phyloP scores from a whole-genome alignment of 2,888 invertebrate genomes.

The Calliopum simillimum region DNA sequence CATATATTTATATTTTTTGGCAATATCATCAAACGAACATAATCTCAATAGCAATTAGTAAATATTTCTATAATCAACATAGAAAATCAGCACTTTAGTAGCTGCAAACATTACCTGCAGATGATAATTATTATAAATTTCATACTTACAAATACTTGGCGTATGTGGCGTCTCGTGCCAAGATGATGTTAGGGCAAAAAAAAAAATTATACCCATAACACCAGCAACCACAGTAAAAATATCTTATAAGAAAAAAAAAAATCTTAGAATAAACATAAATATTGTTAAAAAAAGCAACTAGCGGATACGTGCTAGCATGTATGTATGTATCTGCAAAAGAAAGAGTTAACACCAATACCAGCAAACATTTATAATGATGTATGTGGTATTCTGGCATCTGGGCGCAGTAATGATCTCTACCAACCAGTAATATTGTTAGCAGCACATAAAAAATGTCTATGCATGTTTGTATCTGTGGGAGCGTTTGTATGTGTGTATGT shows the following conservation, averaged over 20 bases:
- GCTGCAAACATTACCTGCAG: too few species aligned
- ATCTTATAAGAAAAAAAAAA: too few species aligned
- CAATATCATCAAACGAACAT: too few species aligned
- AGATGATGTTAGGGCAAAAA: too few species aligned
- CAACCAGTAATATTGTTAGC: constrained; percentile 3
- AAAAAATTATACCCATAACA: neutral
- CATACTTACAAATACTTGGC: too few species aligned
- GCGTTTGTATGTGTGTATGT: constrained; percentile 21
- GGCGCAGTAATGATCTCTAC: constrained; percentile 9
- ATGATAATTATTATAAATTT: too few species aligned
- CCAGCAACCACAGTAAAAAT: too few species aligned
- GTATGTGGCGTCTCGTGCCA: neutral
- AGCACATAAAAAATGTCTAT: constrained; percentile 13
- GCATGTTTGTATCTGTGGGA: constrained; percentile 22
- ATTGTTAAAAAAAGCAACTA: neutral
- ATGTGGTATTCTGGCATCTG: neutral
- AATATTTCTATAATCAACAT: too few species aligned
- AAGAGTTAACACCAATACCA: neutral
- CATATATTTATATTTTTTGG: too few species aligned
- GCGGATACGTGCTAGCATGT: neutral
- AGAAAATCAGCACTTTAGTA: too few species aligned
- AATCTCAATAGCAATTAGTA: too few species aligned
- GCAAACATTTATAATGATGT: neutral
- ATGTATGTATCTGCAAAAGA: constrained; percentile 15
- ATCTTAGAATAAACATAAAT: too few species aligned